Evolutionary conservation across 2,113 vertebrate species (phyloP).

Genomic region (Laticauda colubrina): DNA sequence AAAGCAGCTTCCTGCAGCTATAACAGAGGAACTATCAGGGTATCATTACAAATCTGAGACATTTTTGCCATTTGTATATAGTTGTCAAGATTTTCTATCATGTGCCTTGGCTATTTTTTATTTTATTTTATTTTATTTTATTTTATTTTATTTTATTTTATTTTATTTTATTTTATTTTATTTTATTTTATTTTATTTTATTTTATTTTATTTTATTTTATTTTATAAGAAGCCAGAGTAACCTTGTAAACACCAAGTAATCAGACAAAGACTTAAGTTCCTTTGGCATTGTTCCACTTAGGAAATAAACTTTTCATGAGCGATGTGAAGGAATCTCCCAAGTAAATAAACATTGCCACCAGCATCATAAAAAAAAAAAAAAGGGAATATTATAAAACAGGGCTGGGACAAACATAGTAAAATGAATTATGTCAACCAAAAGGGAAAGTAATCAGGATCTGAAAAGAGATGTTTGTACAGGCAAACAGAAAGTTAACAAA

Average conservation of each 20-base stretch:
- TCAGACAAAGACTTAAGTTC: neutral
- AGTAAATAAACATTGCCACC: slow-evolving; percentile 21
- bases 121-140: neutral
- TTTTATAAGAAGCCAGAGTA: neutral
- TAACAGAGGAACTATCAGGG: neutral
- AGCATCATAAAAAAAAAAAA: slow-evolving; percentile 20
- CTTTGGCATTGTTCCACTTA: neutral
- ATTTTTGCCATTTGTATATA: neutral
- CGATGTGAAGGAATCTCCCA: neutral
- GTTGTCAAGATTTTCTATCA: neutral
- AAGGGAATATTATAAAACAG: neutral
- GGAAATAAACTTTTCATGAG: neutral
- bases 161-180: too few species aligned
- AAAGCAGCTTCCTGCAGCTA: neutral
- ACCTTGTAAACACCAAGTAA: neutral
- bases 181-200: neutral
- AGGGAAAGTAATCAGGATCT: neutral
- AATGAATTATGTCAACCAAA: slow-evolving; percentile 11
- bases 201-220: neutral
- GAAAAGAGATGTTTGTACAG: slow-evolving; percentile 2
- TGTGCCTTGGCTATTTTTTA: neutral
- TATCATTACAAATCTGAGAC: neutral
- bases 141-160: too few species aligned
- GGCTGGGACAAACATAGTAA: neutral
- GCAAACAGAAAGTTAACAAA: slow-evolving; percentile 7